Base-by-base conservation (phyloP, 30 jellyfish, hydroid and myxozoan species). In the Cassiopea andromeda region DNA sequence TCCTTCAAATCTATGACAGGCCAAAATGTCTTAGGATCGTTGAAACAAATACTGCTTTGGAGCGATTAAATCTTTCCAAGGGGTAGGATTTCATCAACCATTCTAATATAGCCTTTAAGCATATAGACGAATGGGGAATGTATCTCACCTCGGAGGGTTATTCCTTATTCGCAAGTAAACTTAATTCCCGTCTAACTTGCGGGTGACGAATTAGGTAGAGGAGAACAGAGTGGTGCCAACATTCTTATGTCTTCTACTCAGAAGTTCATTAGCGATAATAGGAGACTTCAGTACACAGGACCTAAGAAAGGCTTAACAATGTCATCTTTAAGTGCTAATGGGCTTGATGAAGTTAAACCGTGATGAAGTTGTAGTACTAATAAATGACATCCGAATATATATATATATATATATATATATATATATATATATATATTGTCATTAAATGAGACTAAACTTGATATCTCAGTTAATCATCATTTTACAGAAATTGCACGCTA, bases 251-350 rank as follows among this genome's bases (percentile, higher is more conserved):
- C 78, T 19, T 9, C 38, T 78, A 59, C 78, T 78, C 78, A 78
- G 61, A 78, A 57, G 46, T 57, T 13, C 46, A 57, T 78, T 7
- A 48, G 27, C 43, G 61, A 48, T 47, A 44, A 78, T 48, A 78
- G 74, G 87, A 18, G 80, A 8, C 78, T 7, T 50, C 87, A 78
- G 74, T 44, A 16, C 46, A 78, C 19, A 46, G 87, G 87, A 27
- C 38, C 38, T 27, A 27, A 27, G 38, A 27, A 27, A 27, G 38
- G 38, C 38, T 27, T 27, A 27, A 48, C 46, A 13, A 78, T 78
- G 87, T 78, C 87, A 43, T 48, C 87, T 27, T 57, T 78, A 57
- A 78, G 48, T 59, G 75, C 48, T 78, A 78, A 78, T 78, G 87
- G 87, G 78, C 87, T 44, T 8, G 87, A 78, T 78, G 87, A 78